phyloP scores from a whole-genome alignment of 2,888 invertebrate species.

The Thereva unica region DNA sequence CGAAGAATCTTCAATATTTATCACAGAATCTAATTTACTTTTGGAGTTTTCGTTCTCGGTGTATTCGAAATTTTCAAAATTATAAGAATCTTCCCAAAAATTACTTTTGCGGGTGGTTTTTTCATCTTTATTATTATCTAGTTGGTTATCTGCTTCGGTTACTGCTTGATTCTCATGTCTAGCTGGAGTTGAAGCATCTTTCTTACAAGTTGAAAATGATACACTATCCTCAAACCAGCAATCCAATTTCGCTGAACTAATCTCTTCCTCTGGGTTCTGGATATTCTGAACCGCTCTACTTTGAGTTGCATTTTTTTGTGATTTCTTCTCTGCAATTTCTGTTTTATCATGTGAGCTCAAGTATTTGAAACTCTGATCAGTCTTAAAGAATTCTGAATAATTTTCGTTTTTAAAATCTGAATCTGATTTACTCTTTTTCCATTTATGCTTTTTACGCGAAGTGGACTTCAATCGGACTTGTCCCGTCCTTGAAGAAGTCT shows the following conservation, averaged over 20 bases:
- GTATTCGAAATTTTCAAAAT: too few relatives aligned
- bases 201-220: neutral
- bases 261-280: neutral
- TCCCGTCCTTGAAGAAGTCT: slow-evolving; percentile 40
- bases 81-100: too few relatives aligned
- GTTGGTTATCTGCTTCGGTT: too few relatives aligned
- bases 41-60: slow-evolving; percentile 3
- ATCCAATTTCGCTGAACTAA: slow-evolving; percentile 33
- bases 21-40: slow-evolving; percentile 22
- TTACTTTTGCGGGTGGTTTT: too few relatives aligned
- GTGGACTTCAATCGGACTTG: neutral
- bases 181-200: too few relatives aligned
- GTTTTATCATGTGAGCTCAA: too few relatives aligned
- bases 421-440: neutral
- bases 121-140: too few relatives aligned
- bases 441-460: neutral
- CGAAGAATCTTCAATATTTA: slow-evolving; percentile 49
- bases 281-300: slow-evolving; percentile 39
- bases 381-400: slow-evolving; percentile 51
- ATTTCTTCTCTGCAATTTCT: too few relatives aligned
- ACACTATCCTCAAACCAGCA: slow-evolving; percentile 41
- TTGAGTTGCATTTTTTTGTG: too few relatives aligned
- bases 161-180: too few relatives aligned
- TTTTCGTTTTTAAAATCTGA: slow-evolving; percentile 38
- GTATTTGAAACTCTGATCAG: slow-evolving; percentile 47